Evolutionary conservation across 1,140 invertebrate species (phyloP), one percentile per base, ranked within the genome.

Genomic region (Scaptomyza hsui): DNA sequence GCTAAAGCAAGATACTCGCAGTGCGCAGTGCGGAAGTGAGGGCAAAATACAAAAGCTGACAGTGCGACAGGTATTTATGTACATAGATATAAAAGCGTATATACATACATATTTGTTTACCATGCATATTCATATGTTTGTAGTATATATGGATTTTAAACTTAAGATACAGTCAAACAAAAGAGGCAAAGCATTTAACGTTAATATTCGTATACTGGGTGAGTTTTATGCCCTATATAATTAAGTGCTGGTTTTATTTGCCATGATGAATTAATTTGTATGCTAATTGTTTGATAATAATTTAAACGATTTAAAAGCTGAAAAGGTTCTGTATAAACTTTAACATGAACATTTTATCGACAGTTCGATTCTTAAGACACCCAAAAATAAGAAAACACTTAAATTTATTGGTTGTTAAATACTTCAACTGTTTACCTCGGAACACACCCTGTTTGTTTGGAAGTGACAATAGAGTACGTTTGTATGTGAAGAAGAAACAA

Each of bases 401-500:
- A 1, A n/a, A n/a, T 37, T 42, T 10, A 45, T 35, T 35, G 24
- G 2, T 10, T 29, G 15, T 29, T 59, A n/a, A 7, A 47, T 47
- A 19, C 53, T 16, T 4, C 44, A 37, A 35, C 37, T 16, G 26
- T 55, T 4, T 39, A n/a, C 35, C 2, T 26, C 24, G 32, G 18
- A 39, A 35, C 52, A 41, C 42, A 56, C 41, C 61, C 52, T 57
- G 37, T 45, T 41, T 29, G 9, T 10, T 44, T 59, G 18, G 37
- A 55, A 45, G 19, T 55, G 49, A 42, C 44, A 42, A 70, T 45
- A 53, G 37, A 72, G 57, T 44, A 39, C 29, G 9, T 18, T 13
- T 45, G 61, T 12, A 60, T 37, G 12, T 57, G 48, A 13, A 60
- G 80, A 15, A 63, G 80, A 85, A 83, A 55, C 61, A 52, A 29